Evolutionary conservation across 2,797 vertebrate species (phyloP).

Genomic region (Halcyon smyrnensis): DNA sequence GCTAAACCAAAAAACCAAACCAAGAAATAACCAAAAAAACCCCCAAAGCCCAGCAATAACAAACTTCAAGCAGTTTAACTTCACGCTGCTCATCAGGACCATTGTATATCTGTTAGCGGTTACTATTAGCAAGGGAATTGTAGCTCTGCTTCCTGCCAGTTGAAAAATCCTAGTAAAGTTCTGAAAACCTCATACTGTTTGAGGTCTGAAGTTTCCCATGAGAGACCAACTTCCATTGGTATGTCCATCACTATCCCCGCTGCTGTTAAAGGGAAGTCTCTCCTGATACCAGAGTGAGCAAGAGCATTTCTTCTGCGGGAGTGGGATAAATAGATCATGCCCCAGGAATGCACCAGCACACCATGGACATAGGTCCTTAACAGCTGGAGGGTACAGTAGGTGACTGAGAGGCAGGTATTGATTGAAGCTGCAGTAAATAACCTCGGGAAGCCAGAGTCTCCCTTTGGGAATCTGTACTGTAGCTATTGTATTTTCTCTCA

Average conservation of each 20-base stretch:
- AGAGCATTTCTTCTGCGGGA: not conserved
- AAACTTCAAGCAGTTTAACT: not conserved
- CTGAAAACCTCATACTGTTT: not conserved
- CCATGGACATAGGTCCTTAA: fast-evolving
- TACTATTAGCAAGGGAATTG: not conserved
- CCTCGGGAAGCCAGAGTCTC: not conserved
- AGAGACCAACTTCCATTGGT: not conserved
- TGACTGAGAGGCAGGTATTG: not conserved
- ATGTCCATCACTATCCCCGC: not conserved
- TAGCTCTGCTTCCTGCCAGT: not conserved
- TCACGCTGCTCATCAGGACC: not conserved
- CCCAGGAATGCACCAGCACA: not conserved
- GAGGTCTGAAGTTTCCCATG: not conserved
- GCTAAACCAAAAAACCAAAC: too few relatives aligned
- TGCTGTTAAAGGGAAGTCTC: not conserved
- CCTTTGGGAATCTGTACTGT: not conserved
- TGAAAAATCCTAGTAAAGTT: not conserved
- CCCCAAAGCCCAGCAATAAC: not conserved
- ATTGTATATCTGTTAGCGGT: not conserved
- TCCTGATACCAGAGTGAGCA: not conserved
- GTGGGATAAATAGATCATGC: not conserved
- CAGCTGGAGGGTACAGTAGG: not conserved
- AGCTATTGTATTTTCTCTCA: not conserved
- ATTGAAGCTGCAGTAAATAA: not conserved
- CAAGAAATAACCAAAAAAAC: not conserved